These are phyloP conservation scores for Laspeyria flexula DNA, from an alignment of 2,888 invertebrate genomes.

Conservation along the genomic window DNA sequence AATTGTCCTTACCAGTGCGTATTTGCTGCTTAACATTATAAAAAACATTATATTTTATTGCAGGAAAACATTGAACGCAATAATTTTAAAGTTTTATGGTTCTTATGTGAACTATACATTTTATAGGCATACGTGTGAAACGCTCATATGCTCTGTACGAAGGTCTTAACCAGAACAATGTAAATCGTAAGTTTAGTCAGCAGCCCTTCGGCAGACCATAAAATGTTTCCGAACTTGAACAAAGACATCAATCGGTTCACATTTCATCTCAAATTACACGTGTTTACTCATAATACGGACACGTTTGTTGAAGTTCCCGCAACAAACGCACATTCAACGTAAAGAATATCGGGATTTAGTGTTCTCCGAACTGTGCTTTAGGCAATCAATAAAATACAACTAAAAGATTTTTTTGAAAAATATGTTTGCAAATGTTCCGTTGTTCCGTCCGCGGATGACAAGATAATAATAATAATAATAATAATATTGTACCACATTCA, in stretches of 20 bases:
- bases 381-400: constrained; percentile 56
- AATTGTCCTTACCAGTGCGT: too few species aligned
- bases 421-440: constrained; percentile 21
- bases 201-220: constrained; percentile 71
- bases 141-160: constrained; percentile 15
- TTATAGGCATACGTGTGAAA: constrained; percentile 2
- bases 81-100: background rate
- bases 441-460: constrained; percentile 35
- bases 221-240: constrained; percentile 71
- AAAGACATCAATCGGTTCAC: constrained; percentile 83
- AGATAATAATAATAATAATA: too few species aligned
- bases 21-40: too few species aligned
- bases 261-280: constrained; percentile 82
- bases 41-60: too few species aligned
- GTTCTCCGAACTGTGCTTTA: constrained; percentile 64
- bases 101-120: background rate
- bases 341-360: constrained; percentile 56
- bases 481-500: too few species aligned
- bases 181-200: constrained; percentile 66
- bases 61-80: background rate
- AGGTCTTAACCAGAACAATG: constrained; percentile 62
- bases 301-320: constrained; percentile 53
- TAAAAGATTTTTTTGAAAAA: constrained; percentile 29
- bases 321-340: constrained; percentile 52
- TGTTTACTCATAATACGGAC: constrained; percentile 66